phyloP scores from a whole-genome alignment of 2,888 invertebrate genomes.

The Chouioia cunea region DNA sequence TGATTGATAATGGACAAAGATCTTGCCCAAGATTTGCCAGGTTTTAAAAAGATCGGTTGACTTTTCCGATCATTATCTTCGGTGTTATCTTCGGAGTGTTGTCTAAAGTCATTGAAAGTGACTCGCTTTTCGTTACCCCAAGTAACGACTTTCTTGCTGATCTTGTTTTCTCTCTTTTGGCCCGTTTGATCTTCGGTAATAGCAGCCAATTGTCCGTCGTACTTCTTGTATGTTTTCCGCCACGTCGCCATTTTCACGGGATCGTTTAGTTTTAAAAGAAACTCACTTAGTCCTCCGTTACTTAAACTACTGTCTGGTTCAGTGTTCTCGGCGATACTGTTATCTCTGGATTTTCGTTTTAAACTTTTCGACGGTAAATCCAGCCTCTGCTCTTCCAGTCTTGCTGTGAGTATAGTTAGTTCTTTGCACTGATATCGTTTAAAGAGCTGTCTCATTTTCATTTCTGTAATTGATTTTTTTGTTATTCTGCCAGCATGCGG shows the following conservation, averaged over 20 bases:
- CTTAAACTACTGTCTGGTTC: no score
- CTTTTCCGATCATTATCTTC: conserved; percentile 1
- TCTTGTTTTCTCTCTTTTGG: neutral
- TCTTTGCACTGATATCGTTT: no score
- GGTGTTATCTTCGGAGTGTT: neutral
- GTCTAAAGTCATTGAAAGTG: neutral
- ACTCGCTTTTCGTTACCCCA: neutral
- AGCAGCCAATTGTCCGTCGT: conserved; percentile 40
- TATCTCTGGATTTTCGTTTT: no score
- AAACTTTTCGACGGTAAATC: no score
- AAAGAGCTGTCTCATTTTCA: no score
- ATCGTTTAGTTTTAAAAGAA: conserved; percentile 54
- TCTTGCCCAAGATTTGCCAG: conserved; percentile 79
- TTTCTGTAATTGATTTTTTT: no score
- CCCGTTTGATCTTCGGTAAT: conserved; percentile 32
- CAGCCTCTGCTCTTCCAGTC: no score
- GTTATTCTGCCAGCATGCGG: no score
- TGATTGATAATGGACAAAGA: conserved; percentile 74
- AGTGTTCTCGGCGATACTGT: no score
- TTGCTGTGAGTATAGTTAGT: no score
- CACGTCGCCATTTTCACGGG: conserved; percentile 52
- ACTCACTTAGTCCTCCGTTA: conserved; percentile 40
- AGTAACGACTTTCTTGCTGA: no score
- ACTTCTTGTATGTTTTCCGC: conserved; percentile 50
- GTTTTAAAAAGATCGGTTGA: conserved; percentile 70